Base-by-base conservation (phyloP, 2,113 vertebrate species). In the Nymphicus hollandicus region DNA sequence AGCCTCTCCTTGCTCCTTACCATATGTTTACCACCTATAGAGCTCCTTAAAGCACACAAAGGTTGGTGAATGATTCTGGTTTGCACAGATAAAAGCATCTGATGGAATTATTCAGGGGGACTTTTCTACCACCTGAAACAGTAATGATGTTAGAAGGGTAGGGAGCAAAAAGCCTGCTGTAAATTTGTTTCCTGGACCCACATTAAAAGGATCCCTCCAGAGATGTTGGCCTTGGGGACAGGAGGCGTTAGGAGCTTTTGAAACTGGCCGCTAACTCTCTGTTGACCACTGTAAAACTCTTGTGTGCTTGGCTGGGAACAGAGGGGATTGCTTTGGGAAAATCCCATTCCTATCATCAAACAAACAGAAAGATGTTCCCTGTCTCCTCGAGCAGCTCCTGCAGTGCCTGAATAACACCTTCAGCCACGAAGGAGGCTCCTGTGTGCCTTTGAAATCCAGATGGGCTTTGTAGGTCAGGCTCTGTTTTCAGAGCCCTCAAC, bases 11-110 rank as follows among this genome's bases (percentile, higher is more conserved):
- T 79, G 83, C 83, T 49, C 12, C 86, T 87, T 76, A n/a, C 88
- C 88, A 58, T 91, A 69, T 92, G 92, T 77, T 91, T 94, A 20
- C 83, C 46, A 44, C 86, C 90, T 85, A 37, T 66, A 82, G 89
- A 61, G 33, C 53, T 72, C 4, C 31, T 94, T 37, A 64, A 86
- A 49, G 31, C 39, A 1, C 61, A 91, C 56, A 91, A 84, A 65
- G 17, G 63, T 84, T 96, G 92, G 80, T 86, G 86, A 81, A 71
- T 47, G 72, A 65, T 37, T 66, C 78, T 71, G 35, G 37, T 60
- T 78, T 35, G 47, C 43, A 11, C 63, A 7, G 6, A 14, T 74
- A 37, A 69, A 47, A 13, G 29, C 27, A 18, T 50, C 31, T 60
- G 68, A 35, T 65, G 49, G 49, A 81, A 72, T 96, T 93, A 79